phyloP scores from a whole-genome alignment of 2,888 invertebrate genomes.

The Pandemis cinnamomeana region DNA sequence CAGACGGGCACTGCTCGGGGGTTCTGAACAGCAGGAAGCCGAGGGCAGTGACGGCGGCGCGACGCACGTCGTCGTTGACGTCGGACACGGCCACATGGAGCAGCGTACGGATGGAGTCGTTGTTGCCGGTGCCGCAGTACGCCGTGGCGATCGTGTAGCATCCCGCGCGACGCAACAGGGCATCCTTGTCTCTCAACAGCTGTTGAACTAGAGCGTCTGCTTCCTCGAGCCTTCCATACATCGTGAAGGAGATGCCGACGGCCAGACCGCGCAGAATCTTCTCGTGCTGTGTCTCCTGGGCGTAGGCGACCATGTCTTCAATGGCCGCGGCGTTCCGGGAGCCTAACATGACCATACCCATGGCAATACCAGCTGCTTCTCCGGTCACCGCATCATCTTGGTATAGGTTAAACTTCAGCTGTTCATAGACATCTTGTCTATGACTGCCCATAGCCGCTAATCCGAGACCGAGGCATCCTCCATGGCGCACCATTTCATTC shows the following conservation, averaged over 20 bases:
- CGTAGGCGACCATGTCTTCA: slow-evolving; percentile 97
- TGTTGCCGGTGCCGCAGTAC: slow-evolving; percentile 99
- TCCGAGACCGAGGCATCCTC: slow-evolving; percentile 98
- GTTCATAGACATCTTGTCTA: slow-evolving; percentile 97
- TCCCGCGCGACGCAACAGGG: slow-evolving; percentile 96
- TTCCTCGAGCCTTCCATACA: slow-evolving; percentile 98
- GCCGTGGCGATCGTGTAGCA: slow-evolving; percentile 99
- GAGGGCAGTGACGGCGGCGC: slow-evolving; percentile 99
- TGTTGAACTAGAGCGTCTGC: slow-evolving; percentile 97
- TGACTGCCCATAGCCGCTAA: slow-evolving; percentile 99
- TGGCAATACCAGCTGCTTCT: slow-evolving; percentile 99
- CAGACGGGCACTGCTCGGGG: slow-evolving; percentile 98
- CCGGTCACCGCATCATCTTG: slow-evolving; percentile 99
- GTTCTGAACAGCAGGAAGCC: slow-evolving; percentile 98
- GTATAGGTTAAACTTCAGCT: slow-evolving; percentile 97
- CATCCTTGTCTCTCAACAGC: slow-evolving; percentile 96
- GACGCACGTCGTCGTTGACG: slow-evolving; percentile 99
- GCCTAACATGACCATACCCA: slow-evolving; percentile 99
- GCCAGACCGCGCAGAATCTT: slow-evolving; percentile 98
- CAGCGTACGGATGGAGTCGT: slow-evolving; percentile 96
- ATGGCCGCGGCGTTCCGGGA: slow-evolving; percentile 95
- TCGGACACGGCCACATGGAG: slow-evolving; percentile 99
- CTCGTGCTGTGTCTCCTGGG: slow-evolving; percentile 98
- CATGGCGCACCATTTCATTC: slow-evolving; percentile 98
- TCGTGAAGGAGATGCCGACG: slow-evolving; percentile 97